Evolutionary conservation across 2,888 invertebrate species (phyloP), one percentile per base, ranked within the genome.

Genomic region (Sipha maydis): DNA sequence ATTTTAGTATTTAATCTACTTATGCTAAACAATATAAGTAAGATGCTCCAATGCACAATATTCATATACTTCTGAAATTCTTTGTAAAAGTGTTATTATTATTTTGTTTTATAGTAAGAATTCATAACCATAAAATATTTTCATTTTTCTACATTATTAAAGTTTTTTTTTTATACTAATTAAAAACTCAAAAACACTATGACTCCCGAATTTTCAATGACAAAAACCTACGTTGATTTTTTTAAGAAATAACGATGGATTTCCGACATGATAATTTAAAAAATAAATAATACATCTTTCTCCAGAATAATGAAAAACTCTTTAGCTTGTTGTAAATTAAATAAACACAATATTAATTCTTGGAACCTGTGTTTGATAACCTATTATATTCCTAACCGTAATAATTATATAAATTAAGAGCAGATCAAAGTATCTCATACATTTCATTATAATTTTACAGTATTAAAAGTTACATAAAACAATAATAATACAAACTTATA

Each of bases 21-120:
- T 14, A 31, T 0, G 34, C 25, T n/a, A 4, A 1, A 54, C 3
- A 17, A 71, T 69, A 41, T 7, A 73, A 73, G 19, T 80, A 3
- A 14, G 41, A 54, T 56, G 34, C 31, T 54, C 34, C 17, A 73
- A 69, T 73, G 54, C 54, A 67, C 34, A 9, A 25, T n/a, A n/a
- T 83, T 56, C 19, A n/a, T 54, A 0, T 21, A 54, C 3, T 34
- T 34, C 31, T 48, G 2, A 17, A n/a, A 73, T 61, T 34, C n/a
- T 9, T 71, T 54, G 19, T 71, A 73, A 34, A 56, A 73, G 54
- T 83, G 34, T 73, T 83, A 34, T 71, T 56, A 75, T 11, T 25
- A 76, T 28, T 84, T 61, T 76, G 38, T 76, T 61, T 76, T 25
- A 17, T 71, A 69, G 34, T 41, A 41, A 82, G 61, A 67, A 34